Percentiles rank a stretch among this genome's conserved stretches.
These are phyloP conservation scores for Emys orbicularis DNA, from an alignment of 2,797 vertebrate genomes.

Conservation along the genomic window DNA sequence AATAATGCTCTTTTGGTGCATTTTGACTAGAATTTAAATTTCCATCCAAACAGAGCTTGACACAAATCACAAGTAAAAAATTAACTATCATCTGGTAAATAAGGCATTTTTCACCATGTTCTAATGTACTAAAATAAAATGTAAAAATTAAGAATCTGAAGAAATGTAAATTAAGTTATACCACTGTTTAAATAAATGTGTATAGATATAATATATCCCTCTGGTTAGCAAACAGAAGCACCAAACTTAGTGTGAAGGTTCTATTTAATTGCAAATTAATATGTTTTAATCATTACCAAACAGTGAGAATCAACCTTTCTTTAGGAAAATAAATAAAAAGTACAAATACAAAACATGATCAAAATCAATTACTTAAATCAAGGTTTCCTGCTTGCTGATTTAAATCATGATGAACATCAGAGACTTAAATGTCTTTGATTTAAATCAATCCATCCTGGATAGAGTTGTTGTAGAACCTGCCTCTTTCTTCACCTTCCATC, in stretches of 20 bases:
- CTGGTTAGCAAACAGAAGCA: too few relatives aligned
- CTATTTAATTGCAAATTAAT: too few relatives aligned
- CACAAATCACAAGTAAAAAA: neutral
- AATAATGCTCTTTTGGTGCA: neutral
- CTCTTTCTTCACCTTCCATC: neutral
- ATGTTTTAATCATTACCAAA: too few relatives aligned
- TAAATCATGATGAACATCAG: neutral
- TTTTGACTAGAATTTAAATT: neutral
- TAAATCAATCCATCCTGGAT: neutral
- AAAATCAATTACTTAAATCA: neutral
- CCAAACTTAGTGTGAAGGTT: too few relatives aligned
- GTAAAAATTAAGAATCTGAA: neutral
- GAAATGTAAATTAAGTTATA: too few relatives aligned
- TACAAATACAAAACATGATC: neutral
- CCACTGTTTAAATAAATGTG: too few relatives aligned
- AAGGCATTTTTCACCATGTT: neutral
- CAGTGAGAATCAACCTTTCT: too few relatives aligned
- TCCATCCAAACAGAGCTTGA: neutral
- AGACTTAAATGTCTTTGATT: neutral
- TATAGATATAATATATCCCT: too few relatives aligned
- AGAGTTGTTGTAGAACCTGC: neutral
- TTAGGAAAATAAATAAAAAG: neutral
- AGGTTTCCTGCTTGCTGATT: neutral
- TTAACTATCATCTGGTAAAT: neutral
- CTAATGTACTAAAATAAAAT: neutral